phyloP scores from a whole-genome alignment of 2,797 vertebrate genomes.

The Eulemur albifrons region DNA sequence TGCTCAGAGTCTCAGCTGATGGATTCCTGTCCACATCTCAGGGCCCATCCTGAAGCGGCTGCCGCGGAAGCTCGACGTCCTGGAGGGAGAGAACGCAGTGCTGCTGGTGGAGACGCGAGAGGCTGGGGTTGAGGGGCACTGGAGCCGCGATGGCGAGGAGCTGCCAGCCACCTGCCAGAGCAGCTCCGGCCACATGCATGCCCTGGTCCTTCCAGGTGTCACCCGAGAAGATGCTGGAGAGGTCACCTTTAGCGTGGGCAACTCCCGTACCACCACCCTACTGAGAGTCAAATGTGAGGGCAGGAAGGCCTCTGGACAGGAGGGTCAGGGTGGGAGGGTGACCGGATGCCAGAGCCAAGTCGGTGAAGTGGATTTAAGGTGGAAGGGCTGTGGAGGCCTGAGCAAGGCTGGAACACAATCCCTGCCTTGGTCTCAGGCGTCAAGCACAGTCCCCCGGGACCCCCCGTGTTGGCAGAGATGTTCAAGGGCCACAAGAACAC shows the following conservation, averaged over 20 bases:
- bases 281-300: constrained; percentile 95
- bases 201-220: constrained; percentile 96
- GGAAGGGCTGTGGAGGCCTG: neutral
- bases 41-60: constrained; percentile 94
- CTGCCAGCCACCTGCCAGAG: constrained; percentile 93
- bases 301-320: neutral
- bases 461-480: constrained; percentile 91
- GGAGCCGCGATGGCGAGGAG: constrained; percentile 93
- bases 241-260: constrained; percentile 91
- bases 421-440: constrained; percentile 85
- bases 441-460: constrained; percentile 91
- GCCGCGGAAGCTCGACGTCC: constrained; percentile 95
- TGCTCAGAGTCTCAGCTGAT: neutral
- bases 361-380: neutral
- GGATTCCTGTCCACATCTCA: constrained; percentile 48
- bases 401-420: neutral
- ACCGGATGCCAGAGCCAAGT: neutral
- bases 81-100: constrained; percentile 97
- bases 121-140: constrained; percentile 91
- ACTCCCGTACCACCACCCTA: constrained; percentile 94
- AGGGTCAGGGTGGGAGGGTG: neutral
- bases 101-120: constrained; percentile 96
- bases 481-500: constrained; percentile 91
- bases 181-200: constrained; percentile 95
- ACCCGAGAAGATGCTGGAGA: constrained; percentile 93